phyloP scores from a whole-genome alignment of 2,797 vertebrate genomes.

The Gambelia wislizenii region DNA sequence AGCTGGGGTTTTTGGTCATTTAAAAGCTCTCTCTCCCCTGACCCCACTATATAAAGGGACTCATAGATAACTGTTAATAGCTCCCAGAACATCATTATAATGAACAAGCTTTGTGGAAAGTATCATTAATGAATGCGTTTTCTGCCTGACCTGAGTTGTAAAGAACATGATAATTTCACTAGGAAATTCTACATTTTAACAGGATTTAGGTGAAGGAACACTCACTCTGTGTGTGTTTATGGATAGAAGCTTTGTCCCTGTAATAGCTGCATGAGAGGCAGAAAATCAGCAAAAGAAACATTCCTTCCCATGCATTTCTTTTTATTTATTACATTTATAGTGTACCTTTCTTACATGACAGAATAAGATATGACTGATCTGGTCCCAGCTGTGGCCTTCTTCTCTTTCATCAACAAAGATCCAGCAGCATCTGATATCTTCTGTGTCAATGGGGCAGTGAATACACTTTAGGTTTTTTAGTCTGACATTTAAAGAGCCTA shows the following conservation, averaged over 20 bases:
- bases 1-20: conserved; percentile 27
- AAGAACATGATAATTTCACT: background rate
- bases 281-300: background rate
- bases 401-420: background rate
- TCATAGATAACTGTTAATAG: conserved; percentile 46
- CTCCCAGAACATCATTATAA: conserved; percentile 33
- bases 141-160: background rate
- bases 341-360: background rate
- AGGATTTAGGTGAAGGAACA: background rate
- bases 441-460: too few species aligned
- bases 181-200: conserved; percentile 2
- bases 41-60: background rate
- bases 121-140: conserved; percentile 2
- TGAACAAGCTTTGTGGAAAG: conserved; percentile 31
- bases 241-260: background rate
- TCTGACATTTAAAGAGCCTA: too few species aligned
- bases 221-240: background rate
- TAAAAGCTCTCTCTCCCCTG: conserved; percentile 3
- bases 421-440: too few species aligned
- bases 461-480: too few species aligned
- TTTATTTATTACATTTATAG: background rate
- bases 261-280: background rate
- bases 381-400: background rate
- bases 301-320: background rate
- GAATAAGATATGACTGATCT: background rate